These are phyloP conservation scores for Bothrops jararaca DNA, from an alignment of 2,113 vertebrate species.

Conservation along the genomic window DNA sequence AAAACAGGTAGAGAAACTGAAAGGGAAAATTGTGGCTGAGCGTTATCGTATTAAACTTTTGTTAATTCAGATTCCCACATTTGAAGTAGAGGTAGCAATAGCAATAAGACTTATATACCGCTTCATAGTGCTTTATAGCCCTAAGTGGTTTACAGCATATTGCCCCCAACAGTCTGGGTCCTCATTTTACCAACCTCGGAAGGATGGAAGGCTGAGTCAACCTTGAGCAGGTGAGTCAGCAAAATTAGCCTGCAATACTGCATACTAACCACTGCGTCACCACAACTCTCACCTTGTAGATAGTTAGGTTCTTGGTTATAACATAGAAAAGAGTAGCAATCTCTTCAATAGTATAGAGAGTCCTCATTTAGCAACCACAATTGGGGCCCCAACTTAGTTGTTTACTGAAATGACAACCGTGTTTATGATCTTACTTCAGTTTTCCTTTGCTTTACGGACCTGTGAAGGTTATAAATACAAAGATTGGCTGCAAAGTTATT, in stretches of 20 bases:
- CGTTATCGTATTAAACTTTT: neutral
- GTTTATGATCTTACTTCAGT: neutral
- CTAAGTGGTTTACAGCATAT: too few species aligned
- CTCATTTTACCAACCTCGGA: too few species aligned
- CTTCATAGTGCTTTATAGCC: too few species aligned
- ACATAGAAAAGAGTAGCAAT: neutral
- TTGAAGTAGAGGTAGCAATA: neutral
- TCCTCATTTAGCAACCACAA: neutral
- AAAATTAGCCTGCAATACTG: too few species aligned
- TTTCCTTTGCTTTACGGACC: neutral
- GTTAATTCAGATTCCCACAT: neutral
- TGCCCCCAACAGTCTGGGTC: too few species aligned
- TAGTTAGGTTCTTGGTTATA: neutral
- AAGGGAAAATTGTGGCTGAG: neutral
- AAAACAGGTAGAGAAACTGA: neutral
- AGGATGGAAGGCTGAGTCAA: too few species aligned
- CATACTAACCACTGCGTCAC: too few species aligned
- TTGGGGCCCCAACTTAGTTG: neutral
- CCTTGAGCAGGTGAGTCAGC: too few species aligned
- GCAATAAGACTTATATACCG: too few species aligned
- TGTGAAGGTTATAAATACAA: neutral
- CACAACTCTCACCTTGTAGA: too few species aligned
- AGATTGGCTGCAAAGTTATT: neutral
- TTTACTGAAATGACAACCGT: neutral
- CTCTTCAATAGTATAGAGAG: neutral